Evolutionary conservation across 2,888 invertebrate genomes (phyloP).

Genomic region (Polyommatus icarus): DNA sequence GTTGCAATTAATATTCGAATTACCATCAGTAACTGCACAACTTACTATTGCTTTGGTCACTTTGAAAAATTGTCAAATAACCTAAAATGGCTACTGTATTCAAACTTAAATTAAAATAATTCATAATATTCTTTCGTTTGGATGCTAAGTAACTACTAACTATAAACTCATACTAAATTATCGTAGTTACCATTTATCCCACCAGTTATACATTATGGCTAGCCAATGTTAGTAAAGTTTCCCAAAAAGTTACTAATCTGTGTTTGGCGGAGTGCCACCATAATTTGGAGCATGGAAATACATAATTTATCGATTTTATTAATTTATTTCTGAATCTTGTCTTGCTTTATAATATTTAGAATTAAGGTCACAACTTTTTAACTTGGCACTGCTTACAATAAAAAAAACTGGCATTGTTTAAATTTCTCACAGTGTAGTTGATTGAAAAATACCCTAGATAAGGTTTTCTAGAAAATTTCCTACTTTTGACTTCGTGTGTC

Average conservation of each 20-base stretch:
- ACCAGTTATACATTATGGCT: background rate
- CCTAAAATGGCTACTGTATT: too few species aligned
- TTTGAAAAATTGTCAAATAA: too few species aligned
- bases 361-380: constrained; percentile 3
- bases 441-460: too few species aligned
- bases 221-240: background rate
- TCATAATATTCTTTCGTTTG: too few species aligned
- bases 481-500: background rate
- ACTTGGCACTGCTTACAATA: constrained; percentile 8
- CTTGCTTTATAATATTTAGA: background rate
- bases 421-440: background rate
- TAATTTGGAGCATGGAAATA: constrained; percentile 10
- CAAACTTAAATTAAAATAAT: too few species aligned
- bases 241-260: background rate
- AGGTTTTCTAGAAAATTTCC: too few species aligned
- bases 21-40: too few species aligned
- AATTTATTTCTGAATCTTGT: background rate
- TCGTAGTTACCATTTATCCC: too few species aligned
- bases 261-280: background rate
- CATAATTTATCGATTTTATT: constrained; percentile 3
- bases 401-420: background rate
- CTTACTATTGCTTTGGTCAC: too few species aligned
- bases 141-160: too few species aligned
- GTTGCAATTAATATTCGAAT: too few species aligned
- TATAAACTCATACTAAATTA: background rate